phyloP scores from a whole-genome alignment of 1,140 invertebrate genomes.

The Arion vulgaris region DNA sequence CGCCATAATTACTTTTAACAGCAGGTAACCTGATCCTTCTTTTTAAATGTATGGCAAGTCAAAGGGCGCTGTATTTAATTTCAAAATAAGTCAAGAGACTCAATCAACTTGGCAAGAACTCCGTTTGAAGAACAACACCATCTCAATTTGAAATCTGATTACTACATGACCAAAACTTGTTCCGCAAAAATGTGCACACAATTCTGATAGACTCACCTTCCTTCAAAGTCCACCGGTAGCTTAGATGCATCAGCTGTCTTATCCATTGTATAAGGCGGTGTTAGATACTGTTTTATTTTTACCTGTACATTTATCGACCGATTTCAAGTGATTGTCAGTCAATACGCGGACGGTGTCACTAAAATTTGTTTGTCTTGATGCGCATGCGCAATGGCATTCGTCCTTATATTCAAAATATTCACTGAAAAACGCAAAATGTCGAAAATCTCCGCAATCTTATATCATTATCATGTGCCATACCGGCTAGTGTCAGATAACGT shows the following conservation, averaged over 20 bases:
- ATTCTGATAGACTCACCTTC: conserved; percentile 1
- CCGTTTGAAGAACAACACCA: not conserved
- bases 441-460: conserved; percentile 18
- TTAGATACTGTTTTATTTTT: not conserved
- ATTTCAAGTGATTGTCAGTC: not conserved
- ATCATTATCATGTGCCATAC: too few relatives aligned
- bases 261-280: not conserved
- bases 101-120: too few relatives aligned
- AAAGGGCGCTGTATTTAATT: not conserved
- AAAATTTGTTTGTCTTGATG: conserved; percentile 5
- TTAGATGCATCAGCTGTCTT: not conserved
- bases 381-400: conserved; percentile 3
- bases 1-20: not conserved
- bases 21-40: not conserved
- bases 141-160: too few relatives aligned
- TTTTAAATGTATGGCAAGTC: not conserved
- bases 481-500: too few relatives aligned
- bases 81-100: not conserved
- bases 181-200: not conserved
- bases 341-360: not conserved
- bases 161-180: too few relatives aligned
- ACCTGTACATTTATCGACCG: conserved; percentile 17
- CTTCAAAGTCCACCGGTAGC: conserved; percentile 26
- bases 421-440: not conserved
- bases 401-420: not conserved